Percentiles rank a stretch among this genome's conserved stretches.
Evolutionary conservation across 2,888 invertebrate genomes (phyloP).

Genomic region (Drosophila demipolita): DNA sequence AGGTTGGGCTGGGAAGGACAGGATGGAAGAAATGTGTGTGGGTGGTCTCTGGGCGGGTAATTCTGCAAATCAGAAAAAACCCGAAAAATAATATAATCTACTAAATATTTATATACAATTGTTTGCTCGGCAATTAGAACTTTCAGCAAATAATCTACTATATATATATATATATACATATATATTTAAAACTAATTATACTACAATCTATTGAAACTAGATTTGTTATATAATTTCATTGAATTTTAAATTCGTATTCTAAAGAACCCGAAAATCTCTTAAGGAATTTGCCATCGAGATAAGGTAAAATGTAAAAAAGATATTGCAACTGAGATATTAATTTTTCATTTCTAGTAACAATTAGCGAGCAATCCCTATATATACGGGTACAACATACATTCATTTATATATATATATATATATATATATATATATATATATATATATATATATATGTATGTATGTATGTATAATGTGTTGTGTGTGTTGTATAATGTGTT

Average conservation of each 20-base stretch:
- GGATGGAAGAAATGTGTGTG: background rate
- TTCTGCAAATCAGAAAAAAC: conserved; percentile 17
- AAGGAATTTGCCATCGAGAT: background rate
- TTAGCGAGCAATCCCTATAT: conserved; percentile 14
- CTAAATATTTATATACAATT: background rate
- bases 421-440: background rate
- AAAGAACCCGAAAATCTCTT: background rate
- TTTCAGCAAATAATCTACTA: background rate
- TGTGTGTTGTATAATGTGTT: background rate
- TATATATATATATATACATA: background rate
- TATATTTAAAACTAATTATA: background rate
- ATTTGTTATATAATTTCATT: background rate
- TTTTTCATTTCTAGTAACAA: background rate
- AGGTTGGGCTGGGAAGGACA: conserved; percentile 17
- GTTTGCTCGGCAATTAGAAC: conserved; percentile 10
- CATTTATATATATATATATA: background rate
- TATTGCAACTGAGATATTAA: background rate
- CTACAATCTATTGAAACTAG: background rate
- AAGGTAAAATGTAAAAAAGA: background rate
- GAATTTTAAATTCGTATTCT: conserved; percentile 6
- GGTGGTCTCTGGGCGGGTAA: background rate
- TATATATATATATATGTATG: background rate
- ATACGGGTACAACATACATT: background rate
- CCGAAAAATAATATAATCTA: conserved; percentile 7
- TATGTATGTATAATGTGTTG: background rate